Base-by-base conservation (phyloP, 2,888 invertebrate species). In the Myopa tessellatipennis region DNA sequence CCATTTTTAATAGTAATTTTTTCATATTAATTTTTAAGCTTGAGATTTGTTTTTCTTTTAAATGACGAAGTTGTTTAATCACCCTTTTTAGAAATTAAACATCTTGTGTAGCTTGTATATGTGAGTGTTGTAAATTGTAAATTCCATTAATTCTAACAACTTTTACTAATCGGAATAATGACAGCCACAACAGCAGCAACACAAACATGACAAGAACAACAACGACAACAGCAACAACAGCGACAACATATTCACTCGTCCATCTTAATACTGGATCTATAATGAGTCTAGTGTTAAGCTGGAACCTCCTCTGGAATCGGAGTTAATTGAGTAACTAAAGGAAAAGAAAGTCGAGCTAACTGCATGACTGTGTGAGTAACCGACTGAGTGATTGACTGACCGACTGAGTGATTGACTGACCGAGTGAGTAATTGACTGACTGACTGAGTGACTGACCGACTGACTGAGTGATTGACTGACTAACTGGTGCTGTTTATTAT, bases 401-500 rank as follows among this genome's bases (percentile, higher is more conserved):
- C 18, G 26, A 63, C 60, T 63, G n/a, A 34, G 26, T 3, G 34
- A 63, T 12, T 8, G 34, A 63, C 2, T 14, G 61, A 63, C 61
- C 3, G 61, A 34, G 1, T n/a, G 34, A 34, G 0, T 63, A 14
- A 38, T 38, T 26, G 65, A 38, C 65, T 36, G 65, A 10, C 14
- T 18, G 65, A 16, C 16, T 65, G 38, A 38, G 4, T 18, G 36
- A 10, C 6, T 14, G 14, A 65, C 4, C 12, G 65, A 65, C n/a
- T 38, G 58, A 58, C 14, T 40, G 58, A 26, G 6, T 75, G 34
- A 6, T 26, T 34, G 70, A 36, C n/a, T n/a, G n/a, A n/a, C n/a
- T 26, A 38, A 38, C 65, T 45, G 76, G 52, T 26, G 63, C 65
- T 45, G 67, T 52, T 74, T 65, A 74, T 74, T 65, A 45, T n/a